Evolutionary conservation across 2,113 vertebrate genomes (phyloP), one percentile per base, ranked within the genome.

Genomic region (Trichechus manatus): DNA sequence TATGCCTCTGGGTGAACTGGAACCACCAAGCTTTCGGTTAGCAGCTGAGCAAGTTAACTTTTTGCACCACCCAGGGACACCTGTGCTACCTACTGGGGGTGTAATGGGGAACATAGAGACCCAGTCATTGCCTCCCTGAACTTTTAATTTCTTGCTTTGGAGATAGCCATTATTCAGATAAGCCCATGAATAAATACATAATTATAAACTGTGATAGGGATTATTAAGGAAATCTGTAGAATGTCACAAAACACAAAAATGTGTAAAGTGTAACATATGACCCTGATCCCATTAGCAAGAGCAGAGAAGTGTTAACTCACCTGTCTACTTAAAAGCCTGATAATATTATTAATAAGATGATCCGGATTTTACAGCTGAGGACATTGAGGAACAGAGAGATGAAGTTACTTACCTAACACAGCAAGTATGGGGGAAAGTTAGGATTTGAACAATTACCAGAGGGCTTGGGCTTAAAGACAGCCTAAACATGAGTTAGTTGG

Each of bases 401-500:
- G 4, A 74, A 59, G 20, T 36, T 4, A 0, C 27, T 23, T 77
- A 29, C 6, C 15, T 33, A 33, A 7, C 9, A 1, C 7, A 85
- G 39, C 17, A 31, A 53, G 0, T 42, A 3, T 29, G 6, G 17
- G 7, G 3, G 10, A 4, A 39, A 63, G 42, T 50, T 42, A 50
- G 50, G 68, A 23, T 22, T 59, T 78, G 39, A 64, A 75, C 14
- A 22, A 27, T 22, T 5, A n/a, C 20, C 19, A 4, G 9, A 75
- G 42, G 44, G 25, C 22, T 59, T 6, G 3, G 56, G 23, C 17
- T 50, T 56, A 11, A 25, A 56, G 14, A 56, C 31, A 87, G 22
- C 3, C 23, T 1, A 10, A 39, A 29, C 9, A 25, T 23, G 17
- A 14, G 0, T 3, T 70, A 0, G 1, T 7, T 64, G 50, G 11